Conservation (phyloP, 2,888 invertebrate genomes). For the Hypercompe scribonia region DNA sequence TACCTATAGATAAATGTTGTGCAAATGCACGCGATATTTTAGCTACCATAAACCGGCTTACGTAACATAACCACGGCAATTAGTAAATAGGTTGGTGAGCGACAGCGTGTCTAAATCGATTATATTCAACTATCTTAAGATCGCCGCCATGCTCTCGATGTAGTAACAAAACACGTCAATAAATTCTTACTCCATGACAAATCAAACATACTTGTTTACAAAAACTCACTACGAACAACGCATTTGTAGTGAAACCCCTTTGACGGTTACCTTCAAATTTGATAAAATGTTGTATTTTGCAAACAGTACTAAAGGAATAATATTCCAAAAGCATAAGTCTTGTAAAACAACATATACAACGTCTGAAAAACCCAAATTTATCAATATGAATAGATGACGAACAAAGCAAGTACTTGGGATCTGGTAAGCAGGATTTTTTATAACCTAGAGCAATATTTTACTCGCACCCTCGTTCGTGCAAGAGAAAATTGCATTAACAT, state of each 20-base stretch:
- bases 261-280: conserved; percentile 51
- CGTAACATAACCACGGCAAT: conserved; percentile 78
- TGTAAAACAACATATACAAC: conserved; percentile 60
- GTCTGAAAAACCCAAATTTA: conserved; percentile 54
- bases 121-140: conserved; percentile 76
- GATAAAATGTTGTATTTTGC: conserved; percentile 48
- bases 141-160: conserved; percentile 58
- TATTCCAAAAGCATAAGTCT: conserved; percentile 61
- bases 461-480: conserved; percentile 53
- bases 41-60: conserved; percentile 72
- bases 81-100: conserved; percentile 79
- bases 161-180: conserved; percentile 71
- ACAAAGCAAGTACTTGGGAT: conserved; percentile 55
- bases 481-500: conserved; percentile 79
- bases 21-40: conserved; percentile 74
- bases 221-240: conserved; percentile 57
- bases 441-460: too few species aligned
- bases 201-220: conserved; percentile 68
- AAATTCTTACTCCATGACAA: conserved; percentile 74
- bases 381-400: conserved; percentile 56
- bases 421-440: conserved; percentile 51
- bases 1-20: conserved; percentile 53
- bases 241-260: conserved; percentile 56
- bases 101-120: conserved; percentile 82
- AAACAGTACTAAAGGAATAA: conserved; percentile 58